A percentile compares a stretch with the other conserved stretches of the same genome.
phyloP scores from a whole-genome alignment of 2,888 invertebrate species.

The Acleris emargana region DNA sequence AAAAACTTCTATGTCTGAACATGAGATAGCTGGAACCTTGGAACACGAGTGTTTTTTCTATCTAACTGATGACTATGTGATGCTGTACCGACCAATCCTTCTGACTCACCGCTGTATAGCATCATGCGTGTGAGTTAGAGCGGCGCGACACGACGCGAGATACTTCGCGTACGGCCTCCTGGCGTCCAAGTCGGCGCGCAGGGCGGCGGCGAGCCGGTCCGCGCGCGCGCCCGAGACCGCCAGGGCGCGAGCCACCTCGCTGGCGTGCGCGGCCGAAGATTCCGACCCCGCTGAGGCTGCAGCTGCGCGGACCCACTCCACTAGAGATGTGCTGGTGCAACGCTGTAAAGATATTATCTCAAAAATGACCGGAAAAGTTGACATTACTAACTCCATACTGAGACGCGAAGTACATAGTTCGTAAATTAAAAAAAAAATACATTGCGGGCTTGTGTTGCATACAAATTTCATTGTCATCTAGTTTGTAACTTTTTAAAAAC shows the following conservation, averaged over 20 bases:
- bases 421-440: too few species aligned
- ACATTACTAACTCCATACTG: too few species aligned
- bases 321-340: constrained; percentile 63
- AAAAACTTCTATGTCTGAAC: too few species aligned
- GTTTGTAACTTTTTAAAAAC: too few species aligned
- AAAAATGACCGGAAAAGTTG: too few species aligned
- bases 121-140: constrained; percentile 61
- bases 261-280: constrained; percentile 53
- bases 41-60: too few species aligned
- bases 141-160: constrained; percentile 66
- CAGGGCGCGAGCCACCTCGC: constrained; percentile 46
- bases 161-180: constrained; percentile 72
- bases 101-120: constrained; percentile 53
- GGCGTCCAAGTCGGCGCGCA: constrained; percentile 73
- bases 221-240: constrained; percentile 42
- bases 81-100: background rate
- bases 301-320: constrained; percentile 68
- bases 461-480: too few species aligned
- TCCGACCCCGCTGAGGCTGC: constrained; percentile 52
- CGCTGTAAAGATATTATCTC: constrained; percentile 63
- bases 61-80: too few species aligned
- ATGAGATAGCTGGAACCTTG: too few species aligned
- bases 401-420: too few species aligned
- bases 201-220: constrained; percentile 64
- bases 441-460: too few species aligned